A percentile compares a stretch with the other conserved stretches of the same genome.
Conservation (phyloP, 2,113 vertebrate species). For the Syngnathoides biaculeatus region DNA sequence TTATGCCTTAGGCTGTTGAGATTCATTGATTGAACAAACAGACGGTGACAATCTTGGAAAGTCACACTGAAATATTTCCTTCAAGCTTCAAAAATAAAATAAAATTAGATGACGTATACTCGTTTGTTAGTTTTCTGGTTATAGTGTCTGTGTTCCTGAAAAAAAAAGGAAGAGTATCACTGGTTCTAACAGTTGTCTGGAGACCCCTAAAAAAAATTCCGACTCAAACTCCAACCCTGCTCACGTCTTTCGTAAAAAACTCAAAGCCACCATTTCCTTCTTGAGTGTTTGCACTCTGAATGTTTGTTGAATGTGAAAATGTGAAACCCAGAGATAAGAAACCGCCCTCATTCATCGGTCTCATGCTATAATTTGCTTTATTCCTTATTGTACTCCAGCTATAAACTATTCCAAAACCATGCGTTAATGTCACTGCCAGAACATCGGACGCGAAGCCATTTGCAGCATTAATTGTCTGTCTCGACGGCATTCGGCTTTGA, state of each 20-base stretch:
- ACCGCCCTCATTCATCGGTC: conserved; percentile 8
- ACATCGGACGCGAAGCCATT: conserved; percentile 14
- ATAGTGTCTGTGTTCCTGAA: too few species aligned
- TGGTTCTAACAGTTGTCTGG: too few species aligned
- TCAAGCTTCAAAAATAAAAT: too few species aligned
- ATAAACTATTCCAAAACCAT: background rate
- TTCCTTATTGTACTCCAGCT: background rate
- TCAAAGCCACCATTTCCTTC: background rate
- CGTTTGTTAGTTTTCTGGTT: too few species aligned
- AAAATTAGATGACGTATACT: too few species aligned
- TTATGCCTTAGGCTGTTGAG: too few species aligned
- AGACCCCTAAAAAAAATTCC: too few species aligned
- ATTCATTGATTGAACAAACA: too few species aligned
- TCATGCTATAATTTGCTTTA: background rate
- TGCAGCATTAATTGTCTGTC: conserved; percentile 17
- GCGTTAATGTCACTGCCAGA: background rate
- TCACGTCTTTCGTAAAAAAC: background rate
- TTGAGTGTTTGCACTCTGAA: conserved; percentile 8
- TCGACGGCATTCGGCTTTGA: conserved; percentile 16
- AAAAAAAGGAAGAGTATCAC: too few species aligned
- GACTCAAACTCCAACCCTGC: too few species aligned
- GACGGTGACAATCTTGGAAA: too few species aligned
- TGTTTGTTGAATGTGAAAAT: conserved; percentile 14
- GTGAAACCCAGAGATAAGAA: conserved; percentile 11
- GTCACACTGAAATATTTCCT: too few species aligned